Evolutionary conservation across 92 coral and sea anemone species (phyloP).

Genomic region (Palythoa heliodiscus): DNA sequence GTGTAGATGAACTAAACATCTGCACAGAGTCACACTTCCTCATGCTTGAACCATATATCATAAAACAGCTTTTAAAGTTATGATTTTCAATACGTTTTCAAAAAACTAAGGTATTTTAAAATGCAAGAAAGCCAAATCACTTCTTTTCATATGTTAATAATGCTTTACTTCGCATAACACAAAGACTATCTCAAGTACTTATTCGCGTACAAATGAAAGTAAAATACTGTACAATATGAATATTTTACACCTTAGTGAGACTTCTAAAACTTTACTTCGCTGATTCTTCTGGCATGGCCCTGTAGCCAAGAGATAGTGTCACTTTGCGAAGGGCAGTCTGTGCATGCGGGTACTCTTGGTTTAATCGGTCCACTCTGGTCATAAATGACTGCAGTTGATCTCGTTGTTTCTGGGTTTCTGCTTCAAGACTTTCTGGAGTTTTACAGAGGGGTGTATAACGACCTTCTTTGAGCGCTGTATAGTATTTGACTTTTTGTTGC

Average conservation of each 20-base stretch:
- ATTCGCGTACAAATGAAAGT: not conserved
- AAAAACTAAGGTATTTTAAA: not conserved
- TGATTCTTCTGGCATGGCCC: slow-evolving; percentile 81
- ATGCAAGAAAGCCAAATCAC: not conserved
- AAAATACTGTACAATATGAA: slow-evolving; percentile 14
- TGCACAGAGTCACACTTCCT: no score
- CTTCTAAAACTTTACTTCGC: not conserved
- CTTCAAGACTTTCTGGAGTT: slow-evolving; percentile 91
- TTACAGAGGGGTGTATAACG: slow-evolving; percentile 95
- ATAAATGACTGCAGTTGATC: slow-evolving; percentile 93
- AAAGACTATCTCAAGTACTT: slow-evolving; percentile 30
- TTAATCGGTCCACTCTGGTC: slow-evolving; percentile 95
- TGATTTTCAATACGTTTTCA: no score
- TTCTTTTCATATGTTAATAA: not conserved
- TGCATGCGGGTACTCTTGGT: slow-evolving; percentile 98
- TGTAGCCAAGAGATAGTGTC: slow-evolving; percentile 87
- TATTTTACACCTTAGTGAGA: not conserved
- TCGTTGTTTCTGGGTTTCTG: slow-evolving; percentile 93
- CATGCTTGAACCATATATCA: no score
- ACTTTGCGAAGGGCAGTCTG: slow-evolving; percentile 94
- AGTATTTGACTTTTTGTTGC: slow-evolving; percentile 93
- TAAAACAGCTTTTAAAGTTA: no score
- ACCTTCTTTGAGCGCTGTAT: slow-evolving; percentile 89
- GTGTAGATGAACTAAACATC: no score
- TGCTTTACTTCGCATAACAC: not conserved